Evolutionary conservation across 64 coral and sea anemone species (phyloP).

Genomic region (Trachythela sp.): DNA sequence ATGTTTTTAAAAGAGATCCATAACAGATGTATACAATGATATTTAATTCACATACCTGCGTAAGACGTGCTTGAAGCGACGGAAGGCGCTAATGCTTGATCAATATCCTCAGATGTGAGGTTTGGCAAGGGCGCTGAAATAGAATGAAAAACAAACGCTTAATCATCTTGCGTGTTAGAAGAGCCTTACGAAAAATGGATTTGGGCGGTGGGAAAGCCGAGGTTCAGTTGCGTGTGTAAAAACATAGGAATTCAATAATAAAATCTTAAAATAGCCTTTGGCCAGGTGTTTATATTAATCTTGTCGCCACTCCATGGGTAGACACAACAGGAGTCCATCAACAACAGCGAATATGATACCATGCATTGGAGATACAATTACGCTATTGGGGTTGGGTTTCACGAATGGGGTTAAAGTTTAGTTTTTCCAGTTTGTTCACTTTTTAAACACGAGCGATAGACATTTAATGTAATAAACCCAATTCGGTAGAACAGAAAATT

Average conservation of each 20-base stretch:
- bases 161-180: neutral
- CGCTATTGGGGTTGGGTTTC: neutral
- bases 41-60: neutral
- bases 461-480: too few species aligned
- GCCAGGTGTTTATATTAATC: neutral
- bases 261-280: constrained; percentile 17
- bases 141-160: constrained; percentile 23
- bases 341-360: neutral
- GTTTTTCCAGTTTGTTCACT: too few species aligned
- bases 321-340: neutral
- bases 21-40: neutral
- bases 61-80: constrained; percentile 2
- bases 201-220: neutral
- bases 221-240: neutral
- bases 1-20: neutral
- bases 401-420: neutral
- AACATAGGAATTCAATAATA: neutral
- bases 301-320: neutral
- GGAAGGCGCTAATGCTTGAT: constrained; percentile 73
- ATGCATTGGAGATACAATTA: neutral
- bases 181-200: neutral
- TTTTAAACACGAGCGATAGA: too few species aligned
- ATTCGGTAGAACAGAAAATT: too few species aligned
- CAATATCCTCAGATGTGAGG: constrained; percentile 95
- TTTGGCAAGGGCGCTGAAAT: constrained; percentile 90